Base-by-base conservation (phyloP, 2,888 invertebrate genomes). In the Drosophila suboccidentalis region DNA sequence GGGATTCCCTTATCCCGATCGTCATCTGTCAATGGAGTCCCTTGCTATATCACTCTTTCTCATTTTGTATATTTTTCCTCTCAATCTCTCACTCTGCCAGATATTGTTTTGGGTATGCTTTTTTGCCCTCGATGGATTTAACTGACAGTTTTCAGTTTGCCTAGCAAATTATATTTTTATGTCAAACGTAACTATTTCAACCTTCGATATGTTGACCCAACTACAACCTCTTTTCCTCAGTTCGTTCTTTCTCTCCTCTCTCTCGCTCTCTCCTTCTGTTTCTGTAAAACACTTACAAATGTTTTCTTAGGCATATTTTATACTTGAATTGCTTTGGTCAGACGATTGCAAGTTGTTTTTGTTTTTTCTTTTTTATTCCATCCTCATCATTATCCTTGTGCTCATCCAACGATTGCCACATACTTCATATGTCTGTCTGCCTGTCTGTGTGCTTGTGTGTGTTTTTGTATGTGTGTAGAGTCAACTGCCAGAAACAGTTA, bases 401-500 rank as follows among this genome's bases (percentile, higher is more conserved):
- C 26, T 54, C 41, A 29, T 32, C 38, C 39, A 13, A 43, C 34
- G 68, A 72, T 78, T 71, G 76, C 73, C 82, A 82, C 82, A 84
- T 79, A 79, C 76, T 82, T 84, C 82, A 75, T 61, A 54, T 66
- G 51, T 58, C 41, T 62, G 36, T 57, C 4, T 49, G 11, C 47
- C 15, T 15, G 10, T 29, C 29, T 29, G 29, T 9, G 29, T 29
- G 8, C 6, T 4, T 60, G 34, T 55, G 9, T 19, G 41, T 54
- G 2, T 26, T 11, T 57, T 17, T 57, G 44, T 66, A 55, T 43
- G 36, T 43, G 26, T 54, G 29, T 29, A 46, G 77, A 67, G 69
- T 80, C 77, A 81, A 79, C 79, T 87, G 83, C 70, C 79, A 81
- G 49, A 78, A 81, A 68, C 78, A 70, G 75, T 82, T 86, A 78